Base-by-base conservation (phyloP, 2,888 invertebrate genomes). In the Molanna angustata region DNA sequence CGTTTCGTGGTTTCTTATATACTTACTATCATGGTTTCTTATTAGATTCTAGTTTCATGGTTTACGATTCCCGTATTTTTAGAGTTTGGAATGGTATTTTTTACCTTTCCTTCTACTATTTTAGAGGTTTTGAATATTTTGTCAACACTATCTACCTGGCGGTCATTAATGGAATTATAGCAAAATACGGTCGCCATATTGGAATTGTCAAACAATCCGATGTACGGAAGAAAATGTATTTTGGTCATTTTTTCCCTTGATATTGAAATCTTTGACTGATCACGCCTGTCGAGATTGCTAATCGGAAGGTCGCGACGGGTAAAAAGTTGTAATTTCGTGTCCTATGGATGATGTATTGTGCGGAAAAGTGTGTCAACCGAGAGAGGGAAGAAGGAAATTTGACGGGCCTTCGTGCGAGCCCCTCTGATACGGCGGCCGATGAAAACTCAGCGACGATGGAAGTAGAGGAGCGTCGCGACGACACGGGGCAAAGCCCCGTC, bases 181-280 rank as follows among this genome's bases (percentile, higher is more conserved):
- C 35, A 35, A 52, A 52, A 61, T 50, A 54, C 40, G 74, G 76
- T 72, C 76, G 76, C 76, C 76, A 76, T 76, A 76, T 76, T 76
- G 76, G 76, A 74, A 76, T 76, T 76, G 76, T 76, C 76, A 76
- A 76, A 75, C 74, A 72, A 66, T 70, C 40, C 67, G 70, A 72
- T 72, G 70, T 69, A 67, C 68, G 69, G 65, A 69, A 71, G 72
- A 74, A 76, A 75, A 75, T 75, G 76, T 66, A 72, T 73, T 72
- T 69, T 45, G 27, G 20, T 13, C 16, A 35, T 22, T 20, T 50
- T 32, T n/a, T n/a, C 44, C 32, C 32, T 19, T 19, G 18, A 32
- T 18, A n/a, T 11, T 32, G 13, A 18, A n/a, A n/a, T n/a, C n/a
- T n/a, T n/a, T n/a, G n/a, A n/a, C n/a, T n/a, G n/a, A n/a, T n/a